Evolutionary conservation across 2,888 invertebrate genomes (phyloP).

Genomic region (Mesodorylaimus sp.): DNA sequence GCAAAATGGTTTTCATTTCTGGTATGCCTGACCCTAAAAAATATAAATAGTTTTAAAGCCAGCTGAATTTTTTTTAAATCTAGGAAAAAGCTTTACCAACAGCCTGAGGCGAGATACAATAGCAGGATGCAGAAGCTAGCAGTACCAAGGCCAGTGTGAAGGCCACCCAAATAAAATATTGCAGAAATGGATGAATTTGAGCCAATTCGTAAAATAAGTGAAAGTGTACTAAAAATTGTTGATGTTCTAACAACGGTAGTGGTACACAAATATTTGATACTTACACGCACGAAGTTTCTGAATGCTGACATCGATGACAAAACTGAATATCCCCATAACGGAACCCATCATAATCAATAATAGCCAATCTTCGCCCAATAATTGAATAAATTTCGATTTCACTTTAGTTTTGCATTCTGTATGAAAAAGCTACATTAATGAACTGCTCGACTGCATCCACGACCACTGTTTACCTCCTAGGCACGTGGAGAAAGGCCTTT

Average conservation of each 20-base stretch:
- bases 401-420: too few species aligned
- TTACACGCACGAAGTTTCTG: neutral
- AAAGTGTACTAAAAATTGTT: slow-evolving; percentile 9
- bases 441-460: too few species aligned
- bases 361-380: neutral
- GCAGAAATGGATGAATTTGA: neutral
- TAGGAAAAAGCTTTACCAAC: slow-evolving; percentile 54
- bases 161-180: slow-evolving; percentile 57
- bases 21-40: slow-evolving; percentile 34
- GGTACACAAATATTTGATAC: too few species aligned
- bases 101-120: slow-evolving; percentile 86
- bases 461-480: too few species aligned
- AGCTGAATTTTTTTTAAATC: too few species aligned
- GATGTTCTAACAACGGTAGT: too few species aligned
- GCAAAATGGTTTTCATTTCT: slow-evolving; percentile 33
- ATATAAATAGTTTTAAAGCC: too few species aligned
- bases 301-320: slow-evolving; percentile 4
- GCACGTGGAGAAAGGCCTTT: too few species aligned
- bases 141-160: slow-evolving; percentile 74
- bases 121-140: slow-evolving; percentile 88
- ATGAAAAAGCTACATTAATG: too few species aligned
- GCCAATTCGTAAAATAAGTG: neutral
- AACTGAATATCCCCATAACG: slow-evolving; percentile 3
- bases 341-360: neutral
- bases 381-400: too few species aligned